Evolutionary conservation across 2,888 invertebrate genomes (phyloP), one percentile per base, ranked within the genome.

Genomic region (Epinotia demarniana): DNA sequence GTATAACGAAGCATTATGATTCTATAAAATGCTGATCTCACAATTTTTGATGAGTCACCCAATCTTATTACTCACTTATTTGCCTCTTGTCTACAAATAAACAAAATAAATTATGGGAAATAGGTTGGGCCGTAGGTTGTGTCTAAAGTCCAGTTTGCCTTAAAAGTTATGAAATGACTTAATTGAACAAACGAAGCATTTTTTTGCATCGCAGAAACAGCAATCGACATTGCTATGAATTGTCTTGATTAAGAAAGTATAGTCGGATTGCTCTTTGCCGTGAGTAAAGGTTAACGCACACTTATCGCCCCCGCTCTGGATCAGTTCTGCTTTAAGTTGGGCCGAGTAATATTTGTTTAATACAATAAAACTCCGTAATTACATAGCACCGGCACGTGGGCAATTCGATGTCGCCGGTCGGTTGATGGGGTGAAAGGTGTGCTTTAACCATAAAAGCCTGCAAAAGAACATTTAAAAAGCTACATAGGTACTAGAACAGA

Each of bases 171-270:
- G 19, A 33, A 49, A 39, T 2, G n/a, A n/a, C n/a, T n/a, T n/a
- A 19, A 43, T 57, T 49, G 13, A 57, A 64, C 72, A 16, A 72
- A 72, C 46, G 39, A 64, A 58, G 64, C 18, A n/a, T n/a, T 58
- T 39, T 13, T 23, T 43, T 49, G 57, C 46, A 43, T 72, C 39
- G 39, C 6, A 63, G 43, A 33, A 3, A 53, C 13, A 63, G 19
- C 55, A 27, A 19, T 16, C 27, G 43, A 23, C 18, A 72, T 58
- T 46, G 55, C 64, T 72, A n/a, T n/a, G n/a, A n/a, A n/a, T n/a
- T n/a, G 57, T 33, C 46, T 64, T 53, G 55, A 64, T 72, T 72
- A 46, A 64, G 19, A 57, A 72, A 58, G n/a, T n/a, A n/a, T 18
- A 13, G 13, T 60, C 16, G 33, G 27, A 33, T 60, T 13, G 16